Conservation (phyloP, 2,113 vertebrate genomes). For the Climacteris rufus region DNA sequence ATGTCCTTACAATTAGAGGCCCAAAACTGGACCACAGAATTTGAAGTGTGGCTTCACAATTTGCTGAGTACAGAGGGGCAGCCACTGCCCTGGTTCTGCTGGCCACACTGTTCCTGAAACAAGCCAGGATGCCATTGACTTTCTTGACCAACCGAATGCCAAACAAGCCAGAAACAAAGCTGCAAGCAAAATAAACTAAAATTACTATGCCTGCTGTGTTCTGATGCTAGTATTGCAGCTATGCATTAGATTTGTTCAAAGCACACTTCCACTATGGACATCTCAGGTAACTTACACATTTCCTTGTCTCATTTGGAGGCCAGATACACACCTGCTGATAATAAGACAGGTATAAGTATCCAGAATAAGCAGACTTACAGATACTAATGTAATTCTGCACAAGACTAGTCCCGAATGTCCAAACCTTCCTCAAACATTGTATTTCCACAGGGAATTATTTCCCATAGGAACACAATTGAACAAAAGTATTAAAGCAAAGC, state of each 20-base stretch:
- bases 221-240: not conserved
- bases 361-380: not conserved
- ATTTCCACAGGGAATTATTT: not conserved
- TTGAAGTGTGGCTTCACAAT: not conserved
- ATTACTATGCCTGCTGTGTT: not conserved
- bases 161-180: not conserved
- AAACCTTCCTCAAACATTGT: not conserved
- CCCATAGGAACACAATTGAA: not conserved
- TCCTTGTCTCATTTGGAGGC: not conserved
- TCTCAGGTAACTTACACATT: not conserved
- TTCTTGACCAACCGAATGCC: not conserved
- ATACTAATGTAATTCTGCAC: not conserved
- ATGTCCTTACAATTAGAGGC: not conserved
- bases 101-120: not conserved
- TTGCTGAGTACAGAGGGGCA: rapidly evolving
- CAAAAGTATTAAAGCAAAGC: not conserved
- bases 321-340: not conserved
- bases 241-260: not conserved
- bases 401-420: not conserved
- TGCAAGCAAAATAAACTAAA: not conserved
- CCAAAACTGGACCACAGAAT: not conserved
- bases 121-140: not conserved
- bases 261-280: not conserved
- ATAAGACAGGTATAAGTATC: not conserved
- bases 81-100: not conserved